Evolutionary conservation across 2,888 invertebrate species (phyloP).

Genomic region (Sinelater perroti): DNA sequence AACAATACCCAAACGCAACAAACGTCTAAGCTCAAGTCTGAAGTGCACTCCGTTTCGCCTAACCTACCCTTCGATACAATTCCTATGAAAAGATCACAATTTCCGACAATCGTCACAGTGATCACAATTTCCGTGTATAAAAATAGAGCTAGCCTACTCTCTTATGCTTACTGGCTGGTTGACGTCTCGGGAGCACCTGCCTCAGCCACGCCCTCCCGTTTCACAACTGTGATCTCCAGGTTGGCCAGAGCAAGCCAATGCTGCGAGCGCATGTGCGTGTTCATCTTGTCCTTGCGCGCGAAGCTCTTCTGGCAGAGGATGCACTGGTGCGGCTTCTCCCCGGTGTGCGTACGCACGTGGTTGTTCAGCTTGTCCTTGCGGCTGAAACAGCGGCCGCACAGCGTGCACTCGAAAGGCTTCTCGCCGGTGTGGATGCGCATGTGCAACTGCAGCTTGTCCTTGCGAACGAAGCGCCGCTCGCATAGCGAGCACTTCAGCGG

Average conservation of each 20-base stretch:
- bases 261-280: slow-evolving; percentile 29
- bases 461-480: slow-evolving; percentile 27
- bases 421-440: slow-evolving; percentile 33
- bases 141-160: not conserved
- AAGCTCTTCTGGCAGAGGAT: slow-evolving; percentile 30
- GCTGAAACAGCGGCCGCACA: slow-evolving; percentile 26
- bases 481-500: slow-evolving; percentile 23
- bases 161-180: not conserved
- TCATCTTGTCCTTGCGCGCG: slow-evolving; percentile 27
- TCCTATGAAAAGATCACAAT: no score
- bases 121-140: not conserved
- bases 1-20: no score
- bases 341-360: slow-evolving; percentile 29
- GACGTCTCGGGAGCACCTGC: not conserved
- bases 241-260: slow-evolving; percentile 23
- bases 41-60: no score
- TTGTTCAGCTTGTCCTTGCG: slow-evolving; percentile 29
- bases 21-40: no score
- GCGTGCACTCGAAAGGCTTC: slow-evolving; percentile 23
- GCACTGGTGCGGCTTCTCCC: slow-evolving; percentile 30
- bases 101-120: no score
- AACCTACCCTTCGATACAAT: no score
- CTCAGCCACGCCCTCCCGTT: not conserved
- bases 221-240: slow-evolving; percentile 31
- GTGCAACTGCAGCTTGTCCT: slow-evolving; percentile 26